Base-by-base conservation (phyloP, 2,888 invertebrate species). In the Zootermopsis nevadensis region DNA sequence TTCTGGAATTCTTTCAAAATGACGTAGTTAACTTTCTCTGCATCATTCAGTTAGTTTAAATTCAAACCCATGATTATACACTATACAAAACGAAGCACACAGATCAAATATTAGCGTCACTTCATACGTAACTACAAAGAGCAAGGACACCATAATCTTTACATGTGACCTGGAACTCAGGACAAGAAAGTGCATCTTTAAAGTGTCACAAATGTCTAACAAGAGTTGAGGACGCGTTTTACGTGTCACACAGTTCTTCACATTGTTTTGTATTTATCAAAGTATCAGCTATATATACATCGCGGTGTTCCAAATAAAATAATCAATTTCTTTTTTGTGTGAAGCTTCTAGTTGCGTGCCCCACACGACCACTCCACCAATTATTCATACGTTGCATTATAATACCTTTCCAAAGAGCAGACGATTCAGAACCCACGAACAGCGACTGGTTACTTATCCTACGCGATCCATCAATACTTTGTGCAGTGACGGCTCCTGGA, bases 251-350 rank as follows among this genome's bases (percentile, higher is more conserved):
- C 60, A 60, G 27, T n/a, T 27, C n/a, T 60, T 7, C 60, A 8
- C 27, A 8, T 4, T 60, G 12, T 1, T 15, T 12, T 48, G 48
- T 19, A 48, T 48, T 48, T 15, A 19, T 7, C n/a, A 15, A 60
- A n/a, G n/a, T 60, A 60, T 60, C 60, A 60, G n/a, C 12, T 27
- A 27, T 60, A 27, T 60, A 27, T 15, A 69, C 15, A 33, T 33
- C 33, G 69, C 33, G 31, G 7, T 74, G 74, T 74, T 38, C 35
- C 12, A 35, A 74, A 42, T 66, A 66, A 79, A 79, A 79, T 79
- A 79, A 79, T 79, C 79, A 79, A 79, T 79, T 79, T 79, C 35
- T 79, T 79, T 79, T 79, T 79, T 35, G 60, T 66, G 66, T n/a
- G 79, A 79, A 66, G 60, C 79, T 74, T 74, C 31, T n/a, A 22